Evolutionary conservation across 2,797 vertebrate species (phyloP).

Genomic region (Sebastes trivittatus): DNA sequence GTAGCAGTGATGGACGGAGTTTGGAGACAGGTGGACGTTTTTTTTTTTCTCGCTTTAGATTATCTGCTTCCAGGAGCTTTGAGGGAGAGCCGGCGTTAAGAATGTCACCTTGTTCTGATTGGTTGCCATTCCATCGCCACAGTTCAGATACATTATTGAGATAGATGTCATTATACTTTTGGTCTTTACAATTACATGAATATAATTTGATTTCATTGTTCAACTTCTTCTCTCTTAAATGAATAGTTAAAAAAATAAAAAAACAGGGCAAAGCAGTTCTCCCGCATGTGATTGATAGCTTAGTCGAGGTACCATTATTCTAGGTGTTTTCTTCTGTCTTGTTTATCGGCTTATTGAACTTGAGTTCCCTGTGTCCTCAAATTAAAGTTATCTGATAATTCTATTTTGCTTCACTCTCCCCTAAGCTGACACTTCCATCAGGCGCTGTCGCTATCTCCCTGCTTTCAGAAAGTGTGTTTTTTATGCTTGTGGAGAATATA

Average conservation of each 20-base stretch:
- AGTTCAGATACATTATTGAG: constrained; percentile 59
- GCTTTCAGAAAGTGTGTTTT: constrained; percentile 38
- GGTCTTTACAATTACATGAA: constrained; percentile 42
- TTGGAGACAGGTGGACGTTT: constrained; percentile 44
- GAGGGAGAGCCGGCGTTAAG: constrained; percentile 61
- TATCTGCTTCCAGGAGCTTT: constrained; percentile 61
- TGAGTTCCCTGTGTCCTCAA: constrained; percentile 39
- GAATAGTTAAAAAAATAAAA: background rate
- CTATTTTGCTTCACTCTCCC: constrained; percentile 53
- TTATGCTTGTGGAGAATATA: constrained; percentile 22
- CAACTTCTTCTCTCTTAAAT: constrained; percentile 26
- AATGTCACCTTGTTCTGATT: constrained; percentile 73
- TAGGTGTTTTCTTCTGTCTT: constrained; percentile 37
- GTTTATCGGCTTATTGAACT: constrained; percentile 42
- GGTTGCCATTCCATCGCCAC: constrained; percentile 78
- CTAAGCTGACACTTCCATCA: constrained; percentile 60
- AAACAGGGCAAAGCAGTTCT: constrained; percentile 29
- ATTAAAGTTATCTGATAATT: constrained; percentile 54
- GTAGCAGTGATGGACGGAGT: constrained; percentile 51
- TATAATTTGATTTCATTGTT: constrained; percentile 55
- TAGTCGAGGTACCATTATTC: background rate
- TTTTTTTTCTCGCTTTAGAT: constrained; percentile 24
- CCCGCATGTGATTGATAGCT: constrained; percentile 22
- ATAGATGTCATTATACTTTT: constrained; percentile 48
- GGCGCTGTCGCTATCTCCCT: constrained; percentile 38